Base-by-base conservation (phyloP, 2,888 invertebrate species). In the Sicus ferrugineus region DNA sequence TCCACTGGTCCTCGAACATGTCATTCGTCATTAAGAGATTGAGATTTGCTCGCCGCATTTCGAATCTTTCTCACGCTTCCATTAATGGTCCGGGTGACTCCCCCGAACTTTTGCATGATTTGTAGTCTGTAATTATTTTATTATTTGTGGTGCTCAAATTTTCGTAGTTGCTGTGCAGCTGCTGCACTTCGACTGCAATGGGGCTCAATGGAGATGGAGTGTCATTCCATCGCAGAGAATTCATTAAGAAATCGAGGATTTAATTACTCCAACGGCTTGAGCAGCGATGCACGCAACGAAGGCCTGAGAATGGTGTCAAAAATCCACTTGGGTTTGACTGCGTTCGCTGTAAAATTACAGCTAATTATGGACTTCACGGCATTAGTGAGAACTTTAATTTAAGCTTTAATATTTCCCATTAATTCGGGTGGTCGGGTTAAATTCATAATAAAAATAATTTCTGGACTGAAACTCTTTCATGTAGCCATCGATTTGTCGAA, bases 71-170 rank as follows among this genome's bases (percentile, higher is more conserved):
- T 83, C 83, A 84, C 83, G 84, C 83, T 83, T 78, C 75, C 77
- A 77, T 70, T 73, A 70, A 72, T 76, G 78, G 77, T 75, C 77
- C 9, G 52, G 16, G 67, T 84, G 84, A 84, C 83, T 83, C 81
- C 79, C 80, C 78, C 83, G 84, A 83, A 84, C 83, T 81, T 84
- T 84, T 83, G 84, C 83, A 83, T 84, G 83, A 83, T 84, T 83
- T 83, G 75, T 75, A 76, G 78, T 76, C 76, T 75, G 79, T 81
- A 80, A 80, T 81, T 79, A 79, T 77, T 81, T 80, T 77, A 52
- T 34, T 54, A 30, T 52, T 68, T 58, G 26, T 63, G 46, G 11
- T 21, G 62, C 28, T 62, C 38, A 19, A n/a, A n/a, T n/a, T 62
- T 52, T 14, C 28, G 34, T 61, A 61, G 31, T 21, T 59, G 34